Evolutionary conservation across 2,113 vertebrate genomes (phyloP), one percentile per base, ranked within the genome.

Genomic region (Empidonax traillii): DNA sequence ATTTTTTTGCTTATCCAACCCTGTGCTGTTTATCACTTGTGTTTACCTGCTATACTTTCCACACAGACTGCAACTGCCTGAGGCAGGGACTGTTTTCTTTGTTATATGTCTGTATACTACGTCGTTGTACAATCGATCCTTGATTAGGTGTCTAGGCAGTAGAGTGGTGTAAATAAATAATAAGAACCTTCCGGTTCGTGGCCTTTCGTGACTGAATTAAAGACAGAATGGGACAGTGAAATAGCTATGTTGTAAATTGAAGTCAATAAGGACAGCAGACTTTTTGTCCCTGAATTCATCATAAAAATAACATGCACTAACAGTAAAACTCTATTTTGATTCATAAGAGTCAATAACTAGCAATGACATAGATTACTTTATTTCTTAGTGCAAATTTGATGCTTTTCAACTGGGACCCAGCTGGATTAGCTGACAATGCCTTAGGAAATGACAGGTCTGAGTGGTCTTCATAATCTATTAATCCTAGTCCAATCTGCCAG

Each of bases 11-110:
- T 94, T 68, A 78, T 74, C 43, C 41, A 84, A 12, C 27, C 44
- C 27, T 28, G n/a, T 80, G 33, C 22, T 66, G 49, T 95, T 92
- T 91, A 77, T 95, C 87, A 77, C 27, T 77, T 73, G 51, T 86
- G 51, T 91, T 93, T 94, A 93, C 81, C 62, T 89, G 71, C 67
- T 85, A n/a, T 58, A 63, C 59, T 91, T 79, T 37, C 72, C 7
- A 18, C 85, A 87, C 47, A 71, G 68, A 71, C 52, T 90, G 61
- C 5, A 33, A 63, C 46, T 74, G 75, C 93, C 75, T 77, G 87
- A 95, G 87, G 90, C 87, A 93, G 78, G 79, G 59, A 68, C 82
- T 67, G 72, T 83, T 94, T 93, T 67, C 67, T 97, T 85, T 95
- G 55, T 93, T 94, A 63, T 85, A 43, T 71, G 51, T 86, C 93